phyloP scores from a whole-genome alignment of 2,113 vertebrate genomes.

The Variabilichromis moorii region DNA sequence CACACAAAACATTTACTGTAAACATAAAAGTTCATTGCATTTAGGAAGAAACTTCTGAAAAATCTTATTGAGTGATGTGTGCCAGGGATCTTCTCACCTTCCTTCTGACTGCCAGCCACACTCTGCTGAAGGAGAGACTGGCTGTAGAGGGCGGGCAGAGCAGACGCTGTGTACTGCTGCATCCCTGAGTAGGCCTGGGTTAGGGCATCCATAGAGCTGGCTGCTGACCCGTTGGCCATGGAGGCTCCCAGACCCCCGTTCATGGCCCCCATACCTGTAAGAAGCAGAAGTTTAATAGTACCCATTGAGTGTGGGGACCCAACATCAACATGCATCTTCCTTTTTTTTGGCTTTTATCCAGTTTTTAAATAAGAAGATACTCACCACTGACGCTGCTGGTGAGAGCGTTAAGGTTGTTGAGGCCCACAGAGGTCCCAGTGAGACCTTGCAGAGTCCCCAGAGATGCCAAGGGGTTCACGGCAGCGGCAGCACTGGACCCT shows the following conservation, averaged over 20 bases:
- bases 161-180: slow-evolving; percentile 95
- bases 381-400: slow-evolving; percentile 89
- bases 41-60: background rate
- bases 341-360: background rate
- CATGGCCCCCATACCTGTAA: slow-evolving; percentile 86
- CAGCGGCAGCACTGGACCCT: slow-evolving; percentile 83
- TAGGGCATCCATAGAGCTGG: slow-evolving; percentile 95
- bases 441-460: slow-evolving; percentile 90
- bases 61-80: background rate
- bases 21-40: background rate
- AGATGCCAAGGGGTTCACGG: slow-evolving; percentile 93
- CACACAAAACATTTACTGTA: background rate
- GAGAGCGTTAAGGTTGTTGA: slow-evolving; percentile 95
- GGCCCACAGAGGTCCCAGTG: slow-evolving; percentile 86
- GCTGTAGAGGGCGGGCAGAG: slow-evolving; percentile 93
- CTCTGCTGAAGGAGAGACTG: slow-evolving; percentile 92
- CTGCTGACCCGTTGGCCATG: slow-evolving; percentile 88
- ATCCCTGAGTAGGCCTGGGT: slow-evolving; percentile 99
- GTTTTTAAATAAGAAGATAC: slow-evolving; percentile 5
- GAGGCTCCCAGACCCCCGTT: slow-evolving; percentile 93
- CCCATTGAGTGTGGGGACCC: background rate
- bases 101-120: slow-evolving; percentile 95
- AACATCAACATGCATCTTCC: background rate
- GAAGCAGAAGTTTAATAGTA: background rate
- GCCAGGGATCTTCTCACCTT: slow-evolving; percentile 75